Base-by-base conservation (phyloP, 2,888 invertebrate genomes). In the Cantharis lateralis region DNA sequence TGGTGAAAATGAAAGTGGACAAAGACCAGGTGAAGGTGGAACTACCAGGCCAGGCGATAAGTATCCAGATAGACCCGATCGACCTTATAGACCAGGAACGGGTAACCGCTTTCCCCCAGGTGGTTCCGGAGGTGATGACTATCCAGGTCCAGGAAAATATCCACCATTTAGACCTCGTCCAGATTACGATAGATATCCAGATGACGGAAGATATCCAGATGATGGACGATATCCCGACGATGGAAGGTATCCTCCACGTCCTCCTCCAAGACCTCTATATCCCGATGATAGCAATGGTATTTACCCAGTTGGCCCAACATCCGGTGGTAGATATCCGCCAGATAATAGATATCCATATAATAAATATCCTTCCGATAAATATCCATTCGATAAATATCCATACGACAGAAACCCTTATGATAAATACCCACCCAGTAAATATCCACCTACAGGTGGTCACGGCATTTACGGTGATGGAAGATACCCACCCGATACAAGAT, bases 341-440 rank as follows among this genome's bases (percentile, higher is more conserved):
- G 81, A 82, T 68, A 85, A 87, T 20, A 82, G 83, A 13, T 77
- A 72, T 66, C 90, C 85, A 90, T 90, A 84, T 89, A 91, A 89
- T 80, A 89, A 90, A 83, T 91, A 90, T 80, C 90, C 91, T 5
- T 84, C 88, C 4, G 88, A 88, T 7, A 85, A 87, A 1, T 90
- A 90, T 80, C 90, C 91, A 4, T 84, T 88, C 5, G 88, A 88
- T 9, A 85, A 87, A 2, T 71, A 71, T 66, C 71, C 74, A n/a
- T 28, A 28, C 15, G 69, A 69, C 18, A 48, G 62, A 69, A 69
- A 74, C 16, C 74, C 74, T 11, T 24, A 70, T 15, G 61, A 66
- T 32, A 91, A 89, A 75, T 89, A 28, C 3, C 68, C 68, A 20
- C 28, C 15, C 76, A 91, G 90, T 82, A 89, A 91, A 28, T 91